Percentiles rank a stretch among this genome's conserved stretches.
Conservation (phyloP, 37 sponge, comb jelly and placozoan genomes). For the Tethya wilhelma region DNA sequence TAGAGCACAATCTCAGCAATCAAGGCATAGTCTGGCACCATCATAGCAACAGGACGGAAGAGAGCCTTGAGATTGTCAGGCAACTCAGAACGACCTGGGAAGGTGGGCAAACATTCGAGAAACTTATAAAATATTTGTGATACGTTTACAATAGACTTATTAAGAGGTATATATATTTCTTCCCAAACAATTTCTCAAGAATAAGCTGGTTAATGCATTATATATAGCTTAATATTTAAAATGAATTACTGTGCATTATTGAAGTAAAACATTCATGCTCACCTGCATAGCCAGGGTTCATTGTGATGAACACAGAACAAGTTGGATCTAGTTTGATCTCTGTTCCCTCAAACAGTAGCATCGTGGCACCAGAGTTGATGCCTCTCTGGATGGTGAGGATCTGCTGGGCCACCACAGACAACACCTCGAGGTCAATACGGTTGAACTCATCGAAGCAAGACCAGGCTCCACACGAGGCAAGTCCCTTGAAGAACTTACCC, state of each 20-base stretch:
- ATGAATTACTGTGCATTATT: no score
- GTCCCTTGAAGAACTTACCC: constrained; percentile 99
- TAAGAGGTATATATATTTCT: no score
- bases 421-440: constrained; percentile 96
- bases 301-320: constrained; percentile 98
- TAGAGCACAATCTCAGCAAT: constrained; percentile 99
- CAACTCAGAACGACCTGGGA: constrained; percentile 93
- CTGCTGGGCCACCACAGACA: constrained; percentile 98
- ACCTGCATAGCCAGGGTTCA: constrained; percentile 99
- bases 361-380: constrained; percentile 74
- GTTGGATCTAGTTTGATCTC: constrained; percentile 98
- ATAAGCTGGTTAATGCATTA: no score
- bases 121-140: no score
- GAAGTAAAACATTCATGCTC: no score
- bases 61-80: constrained; percentile 99
- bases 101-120: no score
- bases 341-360: constrained; percentile 97
- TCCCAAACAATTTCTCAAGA: no score
- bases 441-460: constrained; percentile 99
- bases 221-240: no score
- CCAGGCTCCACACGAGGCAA: constrained; percentile 99
- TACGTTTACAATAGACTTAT: no score
- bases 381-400: constrained; percentile 94
- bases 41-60: constrained; percentile 99
- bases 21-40: constrained; percentile 99